These are phyloP conservation scores for Propithecus coquereli DNA, from an alignment of 2,113 vertebrate species.

Conservation along the genomic window DNA sequence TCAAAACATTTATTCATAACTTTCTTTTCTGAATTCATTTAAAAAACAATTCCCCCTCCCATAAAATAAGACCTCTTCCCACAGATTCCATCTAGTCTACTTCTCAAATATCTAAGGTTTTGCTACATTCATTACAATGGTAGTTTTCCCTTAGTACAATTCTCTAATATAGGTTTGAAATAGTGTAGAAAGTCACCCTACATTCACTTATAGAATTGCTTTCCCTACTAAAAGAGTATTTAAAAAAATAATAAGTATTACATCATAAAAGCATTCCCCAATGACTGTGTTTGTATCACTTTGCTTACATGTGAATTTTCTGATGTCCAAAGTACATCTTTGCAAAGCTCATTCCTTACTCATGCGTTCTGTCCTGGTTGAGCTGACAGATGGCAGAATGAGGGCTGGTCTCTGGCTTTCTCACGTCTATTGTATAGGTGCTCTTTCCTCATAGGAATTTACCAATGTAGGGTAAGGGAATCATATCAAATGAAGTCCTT, in stretches of 20 bases:
- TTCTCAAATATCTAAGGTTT: neutral
- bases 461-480: neutral
- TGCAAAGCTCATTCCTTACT: neutral
- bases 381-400: neutral
- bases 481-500: neutral
- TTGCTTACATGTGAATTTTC: neutral
- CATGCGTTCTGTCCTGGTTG: neutral
- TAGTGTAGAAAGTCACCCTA: neutral
- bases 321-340: neutral
- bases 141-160: neutral
- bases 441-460: neutral
- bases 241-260: neutral
- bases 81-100: neutral
- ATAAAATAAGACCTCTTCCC: neutral
- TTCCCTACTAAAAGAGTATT: neutral
- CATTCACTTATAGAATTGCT: neutral
- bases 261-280: neutral
- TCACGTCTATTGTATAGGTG: neutral
- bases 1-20: slow-evolving; percentile 43
- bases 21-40: neutral
- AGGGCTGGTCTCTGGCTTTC: neutral
- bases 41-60: neutral
- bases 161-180: neutral
- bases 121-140: neutral
- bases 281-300: neutral